Evolutionary conservation across 2,888 invertebrate genomes (phyloP), one percentile per base, ranked within the genome.

Genomic region (Amphiduros pacificus): DNA sequence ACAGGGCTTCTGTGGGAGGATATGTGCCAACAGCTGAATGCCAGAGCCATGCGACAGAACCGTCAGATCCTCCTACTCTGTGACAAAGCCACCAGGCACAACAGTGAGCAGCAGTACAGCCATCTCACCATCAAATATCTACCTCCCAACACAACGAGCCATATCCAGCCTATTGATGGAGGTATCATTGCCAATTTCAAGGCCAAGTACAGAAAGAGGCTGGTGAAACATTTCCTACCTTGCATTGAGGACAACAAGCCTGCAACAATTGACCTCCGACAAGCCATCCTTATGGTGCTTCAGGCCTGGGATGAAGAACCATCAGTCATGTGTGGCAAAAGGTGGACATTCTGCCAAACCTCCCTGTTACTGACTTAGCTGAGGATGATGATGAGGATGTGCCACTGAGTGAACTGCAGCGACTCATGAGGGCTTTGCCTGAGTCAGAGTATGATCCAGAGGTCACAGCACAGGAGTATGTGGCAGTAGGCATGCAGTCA

Each of bases 101-200:
- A n/a, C n/a, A 36, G 29, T 24, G 60, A 50, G 4, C n/a, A 61
- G 3, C 17, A 31, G 20, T 61, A 68, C 17, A 41, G 48, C 11
- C 60, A 63, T 31, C 62, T 68, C 9, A 62, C 4, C 11, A 11
- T 69, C 2, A 4, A 63, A 4, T 69, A 63, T 52, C 61, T 71
- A 5, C 69, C 65, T 26, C 64, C 66, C 0, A 71, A 69, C 52
- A 71, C 68, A 29, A 67, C 68, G 1, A 14, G 59, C 2, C 58
- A 67, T 32, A 63, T 69, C 14, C 68, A 71, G 41, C 69, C 64
- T 1, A 61, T 71, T 55, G 67, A 71, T 31, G 68, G 64, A 4
- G 66, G 68, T 2, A 69, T 71, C 53, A 68, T 67, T n/a, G 24
- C 32, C 1, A 56, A 26, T 31, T 62, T 68, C 29, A 66, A 65